These are phyloP conservation scores for Gryllus bimaculatus DNA, from an alignment of 1,140 invertebrate genomes.

Conservation along the genomic window DNA sequence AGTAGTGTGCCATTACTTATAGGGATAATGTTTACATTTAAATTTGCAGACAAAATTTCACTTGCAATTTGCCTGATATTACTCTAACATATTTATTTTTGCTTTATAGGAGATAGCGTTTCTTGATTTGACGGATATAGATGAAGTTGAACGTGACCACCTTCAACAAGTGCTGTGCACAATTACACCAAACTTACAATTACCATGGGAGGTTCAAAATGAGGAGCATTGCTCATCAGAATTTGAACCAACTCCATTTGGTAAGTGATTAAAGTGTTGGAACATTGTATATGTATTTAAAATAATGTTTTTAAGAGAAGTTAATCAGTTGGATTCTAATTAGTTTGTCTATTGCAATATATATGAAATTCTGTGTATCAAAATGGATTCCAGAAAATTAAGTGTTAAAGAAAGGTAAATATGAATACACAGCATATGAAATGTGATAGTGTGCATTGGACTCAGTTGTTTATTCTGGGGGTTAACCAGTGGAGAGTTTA, in stretches of 20 bases:
- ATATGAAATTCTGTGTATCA: too few species aligned
- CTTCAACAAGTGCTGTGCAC: constrained; percentile 32
- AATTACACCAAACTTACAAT: constrained; percentile 26
- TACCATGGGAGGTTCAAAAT: constrained; percentile 34
- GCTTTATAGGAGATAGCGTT: constrained; percentile 36
- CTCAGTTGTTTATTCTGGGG: too few species aligned
- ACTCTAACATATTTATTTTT: constrained; percentile 12
- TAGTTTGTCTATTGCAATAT: neutral
- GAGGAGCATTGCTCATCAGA: constrained; percentile 27
- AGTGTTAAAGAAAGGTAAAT: too few species aligned
- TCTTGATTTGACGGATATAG: constrained; percentile 34
- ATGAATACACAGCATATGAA: too few species aligned
- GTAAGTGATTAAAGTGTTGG: constrained; percentile 7
- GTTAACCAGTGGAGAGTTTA: too few species aligned
- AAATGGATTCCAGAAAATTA: too few species aligned
- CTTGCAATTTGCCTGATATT: neutral
- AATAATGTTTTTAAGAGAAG: neutral
- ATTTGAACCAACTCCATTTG: constrained; percentile 30
- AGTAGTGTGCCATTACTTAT: too few species aligned
- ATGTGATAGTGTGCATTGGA: too few species aligned
- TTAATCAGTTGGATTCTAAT: neutral
- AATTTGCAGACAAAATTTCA: neutral
- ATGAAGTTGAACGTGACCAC: constrained; percentile 31
- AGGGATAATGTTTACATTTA: neutral
- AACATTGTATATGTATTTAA: neutral